Evolutionary conservation across 2,797 vertebrate genomes (phyloP), one percentile per base, ranked within the genome.

Genomic region (Thaleichthys pacificus): DNA sequence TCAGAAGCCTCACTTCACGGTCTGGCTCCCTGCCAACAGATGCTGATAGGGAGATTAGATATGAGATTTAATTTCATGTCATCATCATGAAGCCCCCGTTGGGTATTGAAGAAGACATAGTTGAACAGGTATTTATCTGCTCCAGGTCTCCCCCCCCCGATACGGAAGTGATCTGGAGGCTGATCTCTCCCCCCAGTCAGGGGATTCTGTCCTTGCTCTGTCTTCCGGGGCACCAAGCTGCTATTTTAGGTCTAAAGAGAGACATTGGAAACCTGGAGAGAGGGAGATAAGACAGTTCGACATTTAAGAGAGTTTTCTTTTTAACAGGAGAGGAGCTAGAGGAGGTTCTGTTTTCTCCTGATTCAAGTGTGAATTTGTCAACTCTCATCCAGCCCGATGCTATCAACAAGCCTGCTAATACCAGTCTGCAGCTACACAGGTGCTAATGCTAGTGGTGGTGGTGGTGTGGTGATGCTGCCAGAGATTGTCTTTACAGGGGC

Each of bases 81-180:
- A 73, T 75, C 56, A 73, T 71, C 24, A 38, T 15, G 63, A 22
- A 54, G 19, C 58, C 35, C 87, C 60, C 77, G 54, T 38, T 22
- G 17, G n/a, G 56, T 12, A 69, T 19, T 26, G 61, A 51, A 26
- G 74, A 69, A 56, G 76, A 80, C 77, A 78, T 77, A 78, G 82
- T 75, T 70, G 84, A 87, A 77, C 81, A 85, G 82, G 78, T 82
- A 78, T 81, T 83, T 69, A 82, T 89, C 78, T 78, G 47, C 28
- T 70, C 67, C 72, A 47, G 65, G 57, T 71, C 71, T 58, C 68
- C 61, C 72, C 61, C 72, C 24, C 1, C 68, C 70, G 69, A 77
- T 79, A 73, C 69, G 65, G 68, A 7, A 73, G 70, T 78, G 32
- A 87, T 82, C 74, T 66, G 69, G 22, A 69, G 28, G 67, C 69